Evolutionary conservation across 2,113 vertebrate species (phyloP).

Genomic region (Trematocara macrostoma): DNA sequence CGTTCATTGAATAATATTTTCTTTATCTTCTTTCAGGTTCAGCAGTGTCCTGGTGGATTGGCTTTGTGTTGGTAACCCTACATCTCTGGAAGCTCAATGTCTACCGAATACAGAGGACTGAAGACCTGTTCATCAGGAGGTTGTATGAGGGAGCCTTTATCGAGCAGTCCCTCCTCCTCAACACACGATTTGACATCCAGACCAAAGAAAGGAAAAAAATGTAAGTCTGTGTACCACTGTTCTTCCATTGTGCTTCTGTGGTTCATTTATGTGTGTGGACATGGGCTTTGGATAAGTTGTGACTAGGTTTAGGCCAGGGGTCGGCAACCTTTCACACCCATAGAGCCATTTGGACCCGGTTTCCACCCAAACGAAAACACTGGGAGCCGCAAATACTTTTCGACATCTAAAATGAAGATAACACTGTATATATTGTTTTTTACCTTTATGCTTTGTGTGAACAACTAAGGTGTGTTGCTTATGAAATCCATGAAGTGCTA

Average conservation of each 20-base stretch:
- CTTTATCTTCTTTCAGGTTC: background rate
- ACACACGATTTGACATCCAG: slow-evolving; percentile 47
- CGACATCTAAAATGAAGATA: no score
- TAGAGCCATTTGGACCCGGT: no score
- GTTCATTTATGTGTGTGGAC: background rate
- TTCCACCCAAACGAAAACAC: no score
- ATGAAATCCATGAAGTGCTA: no score
- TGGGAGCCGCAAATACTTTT: no score
- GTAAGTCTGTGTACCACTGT: slow-evolving; percentile 7
- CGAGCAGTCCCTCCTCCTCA: slow-evolving; percentile 69
- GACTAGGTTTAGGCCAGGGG: background rate
- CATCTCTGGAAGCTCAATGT: slow-evolving; percentile 54
- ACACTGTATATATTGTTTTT: no score
- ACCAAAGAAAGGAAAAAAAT: background rate
- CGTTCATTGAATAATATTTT: background rate
- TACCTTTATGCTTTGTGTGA: no score
- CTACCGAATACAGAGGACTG: slow-evolving; percentile 65
- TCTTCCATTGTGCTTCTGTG: background rate
- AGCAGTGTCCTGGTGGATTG: slow-evolving; percentile 56
- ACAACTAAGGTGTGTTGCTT: no score
- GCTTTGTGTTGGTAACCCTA: slow-evolving; percentile 53
- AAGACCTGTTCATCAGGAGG: slow-evolving; percentile 55
- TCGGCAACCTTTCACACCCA: no score
- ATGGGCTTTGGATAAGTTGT: background rate
- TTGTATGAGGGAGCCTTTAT: slow-evolving; percentile 71